A percentile compares a stretch with the other conserved stretches of the same genome.
These are phyloP conservation scores for Sinelater perroti DNA, from an alignment of 2,888 invertebrate species.

Conservation along the genomic window DNA sequence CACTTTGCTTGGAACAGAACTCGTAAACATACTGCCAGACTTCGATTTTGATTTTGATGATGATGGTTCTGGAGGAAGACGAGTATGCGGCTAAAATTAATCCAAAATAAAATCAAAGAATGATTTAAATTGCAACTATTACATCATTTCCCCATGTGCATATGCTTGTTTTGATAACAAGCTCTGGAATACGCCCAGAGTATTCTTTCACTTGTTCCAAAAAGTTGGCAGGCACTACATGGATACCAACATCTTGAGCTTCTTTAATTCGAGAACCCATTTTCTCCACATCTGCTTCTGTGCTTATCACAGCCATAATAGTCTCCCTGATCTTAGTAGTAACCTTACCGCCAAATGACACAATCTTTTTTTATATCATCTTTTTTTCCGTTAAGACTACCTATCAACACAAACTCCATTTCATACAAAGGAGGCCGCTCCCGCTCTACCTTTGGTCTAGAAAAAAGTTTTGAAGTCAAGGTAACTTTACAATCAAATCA, in stretches of 20 bases:
- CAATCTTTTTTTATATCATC: constrained; percentile 74
- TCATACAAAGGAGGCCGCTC: constrained; percentile 77
- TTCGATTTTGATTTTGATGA: constrained; percentile 51
- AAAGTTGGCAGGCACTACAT: constrained; percentile 82
- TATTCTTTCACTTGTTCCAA: constrained; percentile 72
- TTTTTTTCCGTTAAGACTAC: constrained; percentile 65
- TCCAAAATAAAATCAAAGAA: background rate
- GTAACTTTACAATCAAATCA: background rate
- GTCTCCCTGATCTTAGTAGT: constrained; percentile 70
- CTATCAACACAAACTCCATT: constrained; percentile 78
- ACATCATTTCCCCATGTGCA: constrained; percentile 87
- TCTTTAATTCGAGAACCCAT: constrained; percentile 71
- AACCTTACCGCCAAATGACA: constrained; percentile 80
- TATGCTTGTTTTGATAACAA: constrained; percentile 77
- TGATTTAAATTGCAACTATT: constrained; percentile 46
- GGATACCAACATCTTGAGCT: constrained; percentile 74
- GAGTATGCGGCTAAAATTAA: constrained; percentile 52
- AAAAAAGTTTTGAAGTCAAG: constrained; percentile 34
- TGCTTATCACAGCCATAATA: constrained; percentile 80
- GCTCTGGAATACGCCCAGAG: constrained; percentile 69
- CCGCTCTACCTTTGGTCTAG: constrained; percentile 71
- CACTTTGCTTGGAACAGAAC: constrained; percentile 67
- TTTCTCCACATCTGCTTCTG: constrained; percentile 72
- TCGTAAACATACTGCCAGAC: constrained; percentile 59
- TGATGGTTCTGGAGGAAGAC: constrained; percentile 53